These are phyloP conservation scores for Anadara kagoshimensis DNA, from an alignment of 1,140 invertebrate species.

Conservation along the genomic window DNA sequence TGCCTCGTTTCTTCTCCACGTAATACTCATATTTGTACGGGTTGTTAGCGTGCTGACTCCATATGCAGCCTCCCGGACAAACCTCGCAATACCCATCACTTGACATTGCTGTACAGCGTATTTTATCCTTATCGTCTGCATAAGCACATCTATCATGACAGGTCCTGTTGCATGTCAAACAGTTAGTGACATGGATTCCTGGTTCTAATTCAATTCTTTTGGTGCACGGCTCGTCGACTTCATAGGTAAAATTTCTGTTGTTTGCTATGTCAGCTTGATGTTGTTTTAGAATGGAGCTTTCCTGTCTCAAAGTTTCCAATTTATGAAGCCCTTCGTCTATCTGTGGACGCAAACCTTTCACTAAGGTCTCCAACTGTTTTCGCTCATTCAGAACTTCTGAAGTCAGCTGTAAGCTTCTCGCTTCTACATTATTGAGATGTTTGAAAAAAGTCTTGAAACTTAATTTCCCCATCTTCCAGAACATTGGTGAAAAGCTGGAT, in stretches of 20 bases:
- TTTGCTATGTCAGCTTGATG: constrained; percentile 35
- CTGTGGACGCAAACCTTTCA: constrained; percentile 25
- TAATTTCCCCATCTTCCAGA: constrained; percentile 44
- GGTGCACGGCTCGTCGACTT: constrained; percentile 10
- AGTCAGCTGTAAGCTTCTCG: constrained; percentile 40
- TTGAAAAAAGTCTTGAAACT: constrained; percentile 39
- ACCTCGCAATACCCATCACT: not conserved
- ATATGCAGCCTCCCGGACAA: not conserved
- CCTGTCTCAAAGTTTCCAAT: constrained; percentile 14
- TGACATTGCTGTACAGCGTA: not conserved
- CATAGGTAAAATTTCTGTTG: constrained; percentile 44
- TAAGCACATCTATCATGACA: constrained; percentile 39
- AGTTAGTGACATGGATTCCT: constrained; percentile 44
- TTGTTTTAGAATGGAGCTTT: constrained; percentile 25
- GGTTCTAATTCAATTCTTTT: not conserved
- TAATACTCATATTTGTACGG: constrained; percentile 6
- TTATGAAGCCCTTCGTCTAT: constrained; percentile 23
- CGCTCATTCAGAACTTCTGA: constrained; percentile 32
- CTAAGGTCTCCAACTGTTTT: constrained; percentile 16
- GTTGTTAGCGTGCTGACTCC: not conserved
- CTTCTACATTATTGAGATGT: constrained; percentile 13
- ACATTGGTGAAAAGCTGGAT: constrained; percentile 28
- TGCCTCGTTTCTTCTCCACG: not conserved
- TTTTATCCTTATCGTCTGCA: constrained; percentile 7
- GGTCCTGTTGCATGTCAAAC: constrained; percentile 37